A percentile compares a stretch with the other conserved stretches of the same genome.
Evolutionary conservation across 2,797 vertebrate species (phyloP).

Genomic region (Hapalemur alaotrensis): DNA sequence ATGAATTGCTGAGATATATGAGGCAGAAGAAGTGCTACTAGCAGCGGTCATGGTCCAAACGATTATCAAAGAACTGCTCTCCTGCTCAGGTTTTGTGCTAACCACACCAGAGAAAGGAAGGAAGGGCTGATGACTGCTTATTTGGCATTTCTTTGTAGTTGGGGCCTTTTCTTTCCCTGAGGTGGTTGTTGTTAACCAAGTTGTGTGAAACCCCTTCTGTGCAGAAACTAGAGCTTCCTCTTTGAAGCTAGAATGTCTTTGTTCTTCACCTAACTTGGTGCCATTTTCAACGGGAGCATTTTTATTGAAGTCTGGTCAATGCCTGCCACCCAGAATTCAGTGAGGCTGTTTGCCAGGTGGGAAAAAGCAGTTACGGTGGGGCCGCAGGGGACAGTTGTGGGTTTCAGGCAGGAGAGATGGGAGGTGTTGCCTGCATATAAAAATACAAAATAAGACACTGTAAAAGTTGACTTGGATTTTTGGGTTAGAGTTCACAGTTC

Average conservation of each 20-base stretch:
- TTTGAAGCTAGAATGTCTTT: slow-evolving; percentile 93
- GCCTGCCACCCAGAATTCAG: slow-evolving; percentile 91
- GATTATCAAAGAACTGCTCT: slow-evolving; percentile 88
- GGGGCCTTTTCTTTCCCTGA: slow-evolving; percentile 56
- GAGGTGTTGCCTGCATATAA: not conserved
- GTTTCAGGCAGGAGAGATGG: not conserved
- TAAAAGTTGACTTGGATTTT: not conserved
- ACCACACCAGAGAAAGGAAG: slow-evolving; percentile 80
- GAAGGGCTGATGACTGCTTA: slow-evolving; percentile 58
- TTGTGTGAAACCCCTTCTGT: slow-evolving; percentile 83
- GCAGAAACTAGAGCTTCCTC: slow-evolving; percentile 79
- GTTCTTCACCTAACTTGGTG: slow-evolving; percentile 91
- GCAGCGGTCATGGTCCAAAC: slow-evolving; percentile 81
- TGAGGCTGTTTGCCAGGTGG: slow-evolving; percentile 71
- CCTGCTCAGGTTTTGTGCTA: slow-evolving; percentile 85
- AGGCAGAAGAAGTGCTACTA: slow-evolving; percentile 86
- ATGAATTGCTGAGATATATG: slow-evolving; percentile 84
- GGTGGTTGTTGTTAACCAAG: slow-evolving; percentile 71
- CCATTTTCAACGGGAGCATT: slow-evolving; percentile 88
- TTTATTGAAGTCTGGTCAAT: slow-evolving; percentile 88
- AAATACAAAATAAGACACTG: not conserved
- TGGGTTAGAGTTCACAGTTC: not conserved
- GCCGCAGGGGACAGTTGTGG: slow-evolving; percentile 13
- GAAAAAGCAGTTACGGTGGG: slow-evolving; percentile 68
- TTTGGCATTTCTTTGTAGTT: slow-evolving; percentile 75